phyloP scores from a whole-genome alignment of 1,140 invertebrate genomes.

The Plectus sambesii region DNA sequence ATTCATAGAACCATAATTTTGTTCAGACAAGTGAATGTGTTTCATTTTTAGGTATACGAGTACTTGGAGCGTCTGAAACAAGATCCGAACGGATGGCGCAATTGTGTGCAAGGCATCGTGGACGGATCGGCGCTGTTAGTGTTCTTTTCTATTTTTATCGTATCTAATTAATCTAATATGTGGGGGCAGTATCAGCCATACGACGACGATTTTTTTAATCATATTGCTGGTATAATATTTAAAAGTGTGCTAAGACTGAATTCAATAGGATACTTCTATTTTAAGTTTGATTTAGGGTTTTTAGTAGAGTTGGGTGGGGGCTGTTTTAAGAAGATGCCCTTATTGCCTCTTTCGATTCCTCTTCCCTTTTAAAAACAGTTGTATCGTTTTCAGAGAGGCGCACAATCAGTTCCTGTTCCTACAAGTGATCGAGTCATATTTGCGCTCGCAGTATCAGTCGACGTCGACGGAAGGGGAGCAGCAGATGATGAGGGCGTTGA shows the following conservation, averaged over 20 bases:
- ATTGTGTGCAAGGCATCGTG: slow-evolving; percentile 16
- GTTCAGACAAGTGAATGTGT: neutral
- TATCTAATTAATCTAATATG: too few relatives aligned
- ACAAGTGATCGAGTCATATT: slow-evolving; percentile 22
- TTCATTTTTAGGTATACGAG: slow-evolving; percentile 16
- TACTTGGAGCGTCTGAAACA: slow-evolving; percentile 21
- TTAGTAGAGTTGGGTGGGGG: neutral
- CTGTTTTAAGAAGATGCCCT: neutral
- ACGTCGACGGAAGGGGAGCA: neutral
- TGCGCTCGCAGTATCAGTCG: slow-evolving; percentile 9
- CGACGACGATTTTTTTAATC: too few relatives aligned
- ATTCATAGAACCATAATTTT: too few relatives aligned
- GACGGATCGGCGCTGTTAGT: too few relatives aligned
- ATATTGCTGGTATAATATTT: too few relatives aligned
- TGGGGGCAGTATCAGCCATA: too few relatives aligned
- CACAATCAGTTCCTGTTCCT: slow-evolving; percentile 26
- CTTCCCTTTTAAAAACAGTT: too few relatives aligned
- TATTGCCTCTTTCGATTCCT: neutral
- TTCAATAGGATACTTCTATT: slow-evolving; percentile 6
- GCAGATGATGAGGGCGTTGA: slow-evolving; percentile 4
- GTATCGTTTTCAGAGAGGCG: slow-evolving; percentile 8
- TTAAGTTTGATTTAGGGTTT: slow-evolving; percentile 2
- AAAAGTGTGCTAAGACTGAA: too few relatives aligned
- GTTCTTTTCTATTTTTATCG: too few relatives aligned
- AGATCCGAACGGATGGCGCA: slow-evolving; percentile 21